Percentiles rank a stretch among this genome's conserved stretches.
Evolutionary conservation across 2,888 invertebrate genomes (phyloP).

Genomic region (Cheilosia soror): DNA sequence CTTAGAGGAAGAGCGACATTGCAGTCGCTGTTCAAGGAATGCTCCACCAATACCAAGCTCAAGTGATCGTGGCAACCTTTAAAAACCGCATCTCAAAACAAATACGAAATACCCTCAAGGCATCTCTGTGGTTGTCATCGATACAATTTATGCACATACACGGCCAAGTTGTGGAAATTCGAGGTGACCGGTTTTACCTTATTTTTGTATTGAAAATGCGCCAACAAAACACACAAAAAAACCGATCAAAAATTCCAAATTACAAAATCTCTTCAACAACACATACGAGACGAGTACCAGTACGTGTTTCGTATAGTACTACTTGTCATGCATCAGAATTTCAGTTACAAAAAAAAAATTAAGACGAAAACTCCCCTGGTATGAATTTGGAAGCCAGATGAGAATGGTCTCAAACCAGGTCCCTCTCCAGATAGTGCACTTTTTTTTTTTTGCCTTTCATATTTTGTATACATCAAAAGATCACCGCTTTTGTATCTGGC

Average conservation of each 20-base stretch:
- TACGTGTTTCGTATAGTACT: slow-evolving; percentile 45
- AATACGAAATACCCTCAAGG: not conserved
- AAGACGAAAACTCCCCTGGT: slow-evolving; percentile 31
- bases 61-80: slow-evolving; percentile 1
- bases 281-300: slow-evolving; percentile 20
- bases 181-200: slow-evolving; percentile 54
- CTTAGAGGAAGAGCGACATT: not conserved
- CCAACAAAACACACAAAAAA: slow-evolving; percentile 20
- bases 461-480: slow-evolving; percentile 44
- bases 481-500: slow-evolving; percentile 21
- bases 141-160: slow-evolving; percentile 58
- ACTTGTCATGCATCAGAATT: slow-evolving; percentile 57
- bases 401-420: slow-evolving; percentile 39
- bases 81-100: slow-evolving; percentile 11
- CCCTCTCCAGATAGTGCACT: slow-evolving; percentile 36
- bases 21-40: slow-evolving; percentile 1
- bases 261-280: slow-evolving; percentile 30
- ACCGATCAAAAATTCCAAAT: slow-evolving; percentile 47
- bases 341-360: slow-evolving; percentile 23
- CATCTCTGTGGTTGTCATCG: slow-evolving; percentile 44
- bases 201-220: not conserved
- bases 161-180: slow-evolving; percentile 35
- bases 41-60: slow-evolving; percentile 3
- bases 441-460: slow-evolving; percentile 33
- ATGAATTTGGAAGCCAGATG: slow-evolving; percentile 25